These are phyloP conservation scores for Drosophila ficusphila DNA, from an alignment of 1,140 invertebrate genomes.

Conservation along the genomic window DNA sequence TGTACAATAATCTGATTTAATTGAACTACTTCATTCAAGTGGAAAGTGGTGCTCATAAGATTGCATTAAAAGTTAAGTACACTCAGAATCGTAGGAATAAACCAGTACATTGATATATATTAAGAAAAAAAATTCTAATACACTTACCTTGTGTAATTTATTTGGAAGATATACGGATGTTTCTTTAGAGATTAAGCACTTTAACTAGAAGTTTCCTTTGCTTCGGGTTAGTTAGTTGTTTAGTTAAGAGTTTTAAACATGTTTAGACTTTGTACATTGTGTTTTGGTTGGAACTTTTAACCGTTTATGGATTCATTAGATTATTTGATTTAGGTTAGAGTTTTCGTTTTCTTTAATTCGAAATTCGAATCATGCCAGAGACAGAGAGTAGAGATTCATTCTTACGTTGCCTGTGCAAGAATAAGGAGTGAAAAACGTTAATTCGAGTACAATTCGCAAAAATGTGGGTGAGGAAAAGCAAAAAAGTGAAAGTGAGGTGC, in stretches of 20 bases:
- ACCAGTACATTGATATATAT: conserved; percentile 3
- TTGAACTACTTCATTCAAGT: conserved; percentile 39
- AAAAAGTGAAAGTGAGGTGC: conserved; percentile 52
- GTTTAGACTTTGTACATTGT: conserved; percentile 47
- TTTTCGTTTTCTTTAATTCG: conserved; percentile 20
- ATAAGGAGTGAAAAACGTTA: conserved; percentile 31
- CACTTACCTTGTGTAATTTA: conserved; percentile 19
- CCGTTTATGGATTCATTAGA: conserved; percentile 24
- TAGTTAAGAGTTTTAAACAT: conserved; percentile 27
- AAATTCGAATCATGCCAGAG: conserved; percentile 44
- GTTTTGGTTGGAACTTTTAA: conserved; percentile 38
- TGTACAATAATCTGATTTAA: conserved; percentile 3
- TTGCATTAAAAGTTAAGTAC: conserved; percentile 6
- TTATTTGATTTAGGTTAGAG: conserved; percentile 7
- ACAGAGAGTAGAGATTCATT: conserved; percentile 26
- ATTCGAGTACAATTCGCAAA: conserved; percentile 17
- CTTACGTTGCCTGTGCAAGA: conserved; percentile 43
- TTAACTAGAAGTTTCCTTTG: conserved; percentile 2
- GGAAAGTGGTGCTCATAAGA: conserved; percentile 29
- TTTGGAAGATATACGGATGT: conserved; percentile 20
- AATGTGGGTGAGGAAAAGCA: conserved; percentile 27
- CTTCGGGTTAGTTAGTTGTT: conserved; percentile 4
- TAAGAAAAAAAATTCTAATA: neutral
- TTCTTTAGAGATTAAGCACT: conserved; percentile 20
- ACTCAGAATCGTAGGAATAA: conserved; percentile 38